Conservation (phyloP, 2,113 vertebrate genomes). For the Electrona antarctica region DNA sequence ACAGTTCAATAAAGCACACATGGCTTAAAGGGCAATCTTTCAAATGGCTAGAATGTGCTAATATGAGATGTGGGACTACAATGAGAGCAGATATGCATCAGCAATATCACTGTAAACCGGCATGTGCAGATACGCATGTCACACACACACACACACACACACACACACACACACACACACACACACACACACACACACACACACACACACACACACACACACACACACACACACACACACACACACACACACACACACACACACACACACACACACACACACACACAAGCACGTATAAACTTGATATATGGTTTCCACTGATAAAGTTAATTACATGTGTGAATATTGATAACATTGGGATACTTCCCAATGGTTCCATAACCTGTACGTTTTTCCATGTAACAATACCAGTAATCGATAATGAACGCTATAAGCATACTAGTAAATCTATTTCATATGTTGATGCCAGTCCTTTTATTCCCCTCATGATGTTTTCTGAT, state of each 20-base stretch:
- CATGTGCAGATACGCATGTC: not conserved
- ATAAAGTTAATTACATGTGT: no score
- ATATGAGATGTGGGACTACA: no score
- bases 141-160: not conserved
- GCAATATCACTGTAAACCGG: no score
- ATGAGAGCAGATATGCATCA: no score
- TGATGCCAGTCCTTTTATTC: not conserved
- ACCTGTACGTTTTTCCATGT: no score
- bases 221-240: not conserved
- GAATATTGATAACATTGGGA: no score
- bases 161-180: not conserved
- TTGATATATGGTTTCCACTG: not conserved
- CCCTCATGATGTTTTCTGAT: not conserved
- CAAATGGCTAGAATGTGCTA: no score
- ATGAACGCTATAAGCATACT: not conserved
- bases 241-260: not conserved
- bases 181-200: not conserved
- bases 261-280: not conserved
- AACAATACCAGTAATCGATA: no score
- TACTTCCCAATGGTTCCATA: no score
- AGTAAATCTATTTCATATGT: not conserved
- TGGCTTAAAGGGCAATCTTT: no score
- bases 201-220: not conserved
- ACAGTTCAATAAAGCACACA: no score
- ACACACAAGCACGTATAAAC: not conserved